A percentile compares a stretch with the other conserved stretches of the same genome.
phyloP scores from a whole-genome alignment of 2,113 vertebrate genomes.

The Sterna hirundo region DNA sequence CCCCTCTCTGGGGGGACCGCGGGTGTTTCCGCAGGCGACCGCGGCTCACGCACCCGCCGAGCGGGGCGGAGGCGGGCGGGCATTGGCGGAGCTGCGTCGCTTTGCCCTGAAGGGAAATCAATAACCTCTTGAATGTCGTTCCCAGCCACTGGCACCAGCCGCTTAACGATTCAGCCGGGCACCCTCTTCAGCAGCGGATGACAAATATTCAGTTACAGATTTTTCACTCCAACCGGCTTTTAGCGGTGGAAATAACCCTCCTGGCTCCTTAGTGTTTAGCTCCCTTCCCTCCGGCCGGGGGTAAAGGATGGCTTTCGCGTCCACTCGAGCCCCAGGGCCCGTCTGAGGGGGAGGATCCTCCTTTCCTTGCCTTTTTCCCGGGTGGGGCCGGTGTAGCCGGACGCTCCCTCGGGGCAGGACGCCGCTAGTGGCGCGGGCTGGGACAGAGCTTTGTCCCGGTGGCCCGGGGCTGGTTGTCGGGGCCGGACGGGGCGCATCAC shows the following conservation, averaged over 20 bases:
- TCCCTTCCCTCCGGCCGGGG: neutral
- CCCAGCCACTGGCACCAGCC: neutral
- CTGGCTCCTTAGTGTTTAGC: neutral
- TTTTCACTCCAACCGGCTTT: neutral
- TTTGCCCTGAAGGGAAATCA: neutral
- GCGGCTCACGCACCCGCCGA: neutral
- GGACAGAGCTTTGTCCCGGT: neutral
- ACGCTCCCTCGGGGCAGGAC: neutral
- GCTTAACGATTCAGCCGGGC: neutral
- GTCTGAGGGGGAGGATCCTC: neutral
- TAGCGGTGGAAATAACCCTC: neutral
- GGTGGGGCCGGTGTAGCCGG: neutral
- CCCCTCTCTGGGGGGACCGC: neutral
- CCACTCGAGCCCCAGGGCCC: neutral
- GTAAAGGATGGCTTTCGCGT: neutral
- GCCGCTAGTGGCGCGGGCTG: neutral
- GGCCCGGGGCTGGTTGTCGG: neutral
- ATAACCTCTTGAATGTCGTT: neutral
- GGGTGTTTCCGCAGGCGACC: neutral
- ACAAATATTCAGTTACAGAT: neutral
- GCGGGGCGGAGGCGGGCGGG: neutral
- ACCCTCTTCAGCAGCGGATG: neutral
- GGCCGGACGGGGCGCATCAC: rapidly evolving
- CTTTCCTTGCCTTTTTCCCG: neutral
- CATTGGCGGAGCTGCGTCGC: neutral